A percentile compares a stretch with the other conserved stretches of the same genome.
Conservation (phyloP, 2,113 vertebrate species). For the Peromyscus californicus region DNA sequence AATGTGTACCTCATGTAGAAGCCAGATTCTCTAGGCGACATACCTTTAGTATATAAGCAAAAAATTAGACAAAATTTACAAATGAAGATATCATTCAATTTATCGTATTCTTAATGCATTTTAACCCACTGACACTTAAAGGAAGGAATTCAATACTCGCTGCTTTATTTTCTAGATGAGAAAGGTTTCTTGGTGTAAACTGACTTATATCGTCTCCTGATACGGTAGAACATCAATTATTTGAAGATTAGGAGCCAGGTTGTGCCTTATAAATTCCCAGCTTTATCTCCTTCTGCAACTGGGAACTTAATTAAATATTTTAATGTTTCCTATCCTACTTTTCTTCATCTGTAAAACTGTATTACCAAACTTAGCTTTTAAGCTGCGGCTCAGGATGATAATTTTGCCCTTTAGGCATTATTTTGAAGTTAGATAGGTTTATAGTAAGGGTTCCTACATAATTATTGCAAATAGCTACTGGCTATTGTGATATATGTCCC, state of each 20-base stretch:
- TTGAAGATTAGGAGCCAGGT: not conserved
- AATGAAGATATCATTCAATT: slow-evolving; percentile 4
- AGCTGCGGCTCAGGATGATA: not conserved
- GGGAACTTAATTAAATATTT: not conserved
- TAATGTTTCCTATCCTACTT: not conserved
- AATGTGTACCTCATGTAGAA: not conserved
- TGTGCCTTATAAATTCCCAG: not conserved
- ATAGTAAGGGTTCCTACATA: not conserved
- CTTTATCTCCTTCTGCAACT: not conserved
- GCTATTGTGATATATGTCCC: not conserved
- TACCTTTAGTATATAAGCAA: not conserved
- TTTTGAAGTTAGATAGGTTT: slow-evolving; percentile 16
- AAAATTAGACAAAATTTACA: not conserved
- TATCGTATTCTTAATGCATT: not conserved
- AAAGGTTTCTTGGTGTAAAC: not conserved
- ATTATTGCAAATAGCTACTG: not conserved
- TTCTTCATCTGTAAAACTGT: not conserved
- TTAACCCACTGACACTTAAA: slow-evolving; percentile 20
- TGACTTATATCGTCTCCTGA: not conserved
- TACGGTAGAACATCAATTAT: not conserved
- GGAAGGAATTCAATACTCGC: not conserved
- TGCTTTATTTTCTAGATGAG: not conserved
- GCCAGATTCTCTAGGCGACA: not conserved
- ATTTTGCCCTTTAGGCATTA: not conserved
- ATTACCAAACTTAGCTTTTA: not conserved